Conservation (phyloP, 2,888 invertebrate genomes). For the Zele albiditarsus region DNA sequence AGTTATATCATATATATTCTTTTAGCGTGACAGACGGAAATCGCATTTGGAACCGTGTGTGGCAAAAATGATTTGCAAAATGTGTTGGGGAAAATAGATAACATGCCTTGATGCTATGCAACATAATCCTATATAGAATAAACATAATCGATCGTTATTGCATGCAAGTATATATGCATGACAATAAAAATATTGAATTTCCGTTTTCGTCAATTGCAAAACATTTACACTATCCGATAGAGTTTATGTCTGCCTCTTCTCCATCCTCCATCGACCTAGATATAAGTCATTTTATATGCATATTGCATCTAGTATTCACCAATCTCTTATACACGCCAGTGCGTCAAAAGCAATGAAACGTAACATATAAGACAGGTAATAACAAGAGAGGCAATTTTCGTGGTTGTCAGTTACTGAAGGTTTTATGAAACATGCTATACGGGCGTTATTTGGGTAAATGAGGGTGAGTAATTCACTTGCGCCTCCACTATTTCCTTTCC, state of each 20-base stretch:
- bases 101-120: constrained; percentile 11
- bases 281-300: background rate
- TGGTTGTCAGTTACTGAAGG: constrained; percentile 18
- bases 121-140: constrained; percentile 2
- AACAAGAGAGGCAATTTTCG: constrained; percentile 25
- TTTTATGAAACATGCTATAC: constrained; percentile 37
- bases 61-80: constrained; percentile 29
- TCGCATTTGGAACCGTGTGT: constrained; percentile 28
- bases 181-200: constrained; percentile 29
- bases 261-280: background rate
- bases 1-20: constrained; percentile 46
- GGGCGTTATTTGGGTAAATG: constrained; percentile 26
- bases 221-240: constrained; percentile 13
- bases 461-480: constrained; percentile 35
- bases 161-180: constrained; percentile 32
- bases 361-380: constrained; percentile 25
- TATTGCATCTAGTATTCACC: background rate
- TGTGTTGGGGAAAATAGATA: constrained; percentile 34
- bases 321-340: constrained; percentile 5
- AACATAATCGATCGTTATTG: constrained; percentile 41
- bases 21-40: constrained; percentile 50
- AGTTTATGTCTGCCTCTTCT: background rate
- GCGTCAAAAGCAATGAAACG: constrained; percentile 6
- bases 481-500: constrained; percentile 21
- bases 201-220: background rate